Evolutionary conservation across 2,797 vertebrate species (phyloP), one percentile per base, ranked within the genome.

Genomic region (Pipistrellus nathusii): DNA sequence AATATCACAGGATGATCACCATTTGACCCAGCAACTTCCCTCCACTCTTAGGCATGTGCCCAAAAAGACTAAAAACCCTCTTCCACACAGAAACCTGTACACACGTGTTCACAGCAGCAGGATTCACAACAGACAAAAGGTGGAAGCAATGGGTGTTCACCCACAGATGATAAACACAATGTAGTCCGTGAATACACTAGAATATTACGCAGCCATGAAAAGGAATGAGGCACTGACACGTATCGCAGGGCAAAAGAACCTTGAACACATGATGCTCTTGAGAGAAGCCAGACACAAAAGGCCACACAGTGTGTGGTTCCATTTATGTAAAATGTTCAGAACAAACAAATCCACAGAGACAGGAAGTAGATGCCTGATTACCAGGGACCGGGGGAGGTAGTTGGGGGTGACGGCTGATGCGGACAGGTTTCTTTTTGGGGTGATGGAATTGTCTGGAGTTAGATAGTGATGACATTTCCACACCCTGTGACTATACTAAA

Each of bases 121-220:
- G 14, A 13, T 14, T 72, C 44, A 6, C 5, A 20, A 44, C 21
- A 57, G n/a, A 73, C 64, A 6, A 25, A 59, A 35, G 21, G 48
- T 2, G 3, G 5, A 51, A 6, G 20, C 1, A 8, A 8, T 35
- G 77, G 35, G 41, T 2, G 21, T 32, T 78, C 9, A 44, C 8
- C 20, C 2, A 27, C 14, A 35, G 48, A 48, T 5, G 11, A 51
- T 0, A 12, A 32, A 57, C 21, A 30, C 23, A 53, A 6, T 0
- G 20, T 0, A 11, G 25, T n/a, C 41, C n/a, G 1, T 8, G 32
- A 27, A 7, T 4, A 10, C 32, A 14, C 0, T 0, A 55, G 20
- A 51, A 14, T 0, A 0, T 14, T 9, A 3, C 27, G 23, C 2
- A 2, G 51, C 17, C 9, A 3, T 2, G 27, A 10, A n/a, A 12